Conservation (phyloP, 2,113 vertebrate species). For the Sapajus apella region DNA sequence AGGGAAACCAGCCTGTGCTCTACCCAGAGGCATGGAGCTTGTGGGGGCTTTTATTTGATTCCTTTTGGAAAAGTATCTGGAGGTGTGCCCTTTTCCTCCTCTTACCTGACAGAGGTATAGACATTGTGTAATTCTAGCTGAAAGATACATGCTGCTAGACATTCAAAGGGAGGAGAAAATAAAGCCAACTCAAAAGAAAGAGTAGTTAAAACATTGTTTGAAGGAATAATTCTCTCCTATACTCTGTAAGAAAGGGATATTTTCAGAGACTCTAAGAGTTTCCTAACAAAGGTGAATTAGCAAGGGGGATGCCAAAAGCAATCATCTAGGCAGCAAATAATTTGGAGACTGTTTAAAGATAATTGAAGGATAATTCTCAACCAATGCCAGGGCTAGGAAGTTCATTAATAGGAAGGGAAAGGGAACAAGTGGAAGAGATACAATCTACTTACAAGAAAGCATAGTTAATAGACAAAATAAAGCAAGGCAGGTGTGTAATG, state of each 20-base stretch:
- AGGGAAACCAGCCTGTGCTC: conserved; percentile 22
- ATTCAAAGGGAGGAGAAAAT: conserved; percentile 59
- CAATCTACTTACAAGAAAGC: conserved; percentile 68
- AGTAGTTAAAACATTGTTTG: conserved; percentile 53
- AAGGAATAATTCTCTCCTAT: conserved; percentile 54
- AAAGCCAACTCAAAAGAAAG: conserved; percentile 45
- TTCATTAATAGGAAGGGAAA: conserved; percentile 65
- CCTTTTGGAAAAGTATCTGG: conserved; percentile 39
- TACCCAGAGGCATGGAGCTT: neutral
- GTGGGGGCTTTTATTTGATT: conserved; percentile 40
- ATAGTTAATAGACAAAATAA: conserved; percentile 70
- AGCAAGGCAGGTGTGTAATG: conserved; percentile 64
- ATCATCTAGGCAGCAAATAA: conserved; percentile 72
- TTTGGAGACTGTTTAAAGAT: conserved; percentile 52
- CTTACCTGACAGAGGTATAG: conserved; percentile 44
- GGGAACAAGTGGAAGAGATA: conserved; percentile 49
- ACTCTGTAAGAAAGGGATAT: conserved; percentile 54
- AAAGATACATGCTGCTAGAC: conserved; percentile 23
- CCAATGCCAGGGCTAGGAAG: conserved; percentile 58
- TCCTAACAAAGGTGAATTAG: conserved; percentile 75
- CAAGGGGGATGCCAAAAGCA: conserved; percentile 59
- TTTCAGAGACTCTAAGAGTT: conserved; percentile 44
- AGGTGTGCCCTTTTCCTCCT: conserved; percentile 10
- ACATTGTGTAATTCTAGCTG: conserved; percentile 48
- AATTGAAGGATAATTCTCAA: conserved; percentile 56